Evolutionary conservation across 2,113 vertebrate species (phyloP).

Genomic region (Hippopotamus amphibius): DNA sequence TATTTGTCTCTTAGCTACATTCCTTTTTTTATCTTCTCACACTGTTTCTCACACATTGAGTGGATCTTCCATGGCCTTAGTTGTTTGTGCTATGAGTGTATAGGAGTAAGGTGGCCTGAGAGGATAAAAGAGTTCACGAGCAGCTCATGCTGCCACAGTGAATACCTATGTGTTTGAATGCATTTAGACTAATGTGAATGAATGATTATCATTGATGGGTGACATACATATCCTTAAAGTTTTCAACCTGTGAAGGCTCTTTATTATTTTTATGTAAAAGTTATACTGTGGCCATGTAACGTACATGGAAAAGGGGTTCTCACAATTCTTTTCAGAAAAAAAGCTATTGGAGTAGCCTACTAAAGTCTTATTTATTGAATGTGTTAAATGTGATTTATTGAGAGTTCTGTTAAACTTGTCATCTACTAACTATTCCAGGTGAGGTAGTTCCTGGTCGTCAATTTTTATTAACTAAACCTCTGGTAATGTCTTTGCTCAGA

Average conservation of each 20-base stretch:
- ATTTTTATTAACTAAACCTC: slow-evolving; percentile 32
- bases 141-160: neutral
- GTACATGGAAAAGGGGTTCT: neutral
- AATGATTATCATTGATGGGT: neutral
- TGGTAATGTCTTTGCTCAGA: slow-evolving; percentile 48
- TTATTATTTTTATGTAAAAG: neutral
- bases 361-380: neutral
- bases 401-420: slow-evolving; percentile 24
- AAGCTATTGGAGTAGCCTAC: neutral
- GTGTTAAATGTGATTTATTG: slow-evolving; percentile 34
- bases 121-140: neutral
- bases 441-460: neutral
- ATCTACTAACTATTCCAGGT: slow-evolving; percentile 12
- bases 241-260: neutral
- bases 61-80: neutral
- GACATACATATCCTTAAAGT: neutral
- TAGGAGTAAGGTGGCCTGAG: neutral
- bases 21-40: neutral
- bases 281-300: neutral
- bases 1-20: neutral
- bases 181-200: neutral
- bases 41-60: neutral
- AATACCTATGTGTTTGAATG: neutral
- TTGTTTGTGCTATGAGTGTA: neutral
- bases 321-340: neutral